These are phyloP conservation scores for Hydractinia echinata DNA, from an alignment of 30 jellyfish, hydroid and myxozoan species.

Conservation along the genomic window DNA sequence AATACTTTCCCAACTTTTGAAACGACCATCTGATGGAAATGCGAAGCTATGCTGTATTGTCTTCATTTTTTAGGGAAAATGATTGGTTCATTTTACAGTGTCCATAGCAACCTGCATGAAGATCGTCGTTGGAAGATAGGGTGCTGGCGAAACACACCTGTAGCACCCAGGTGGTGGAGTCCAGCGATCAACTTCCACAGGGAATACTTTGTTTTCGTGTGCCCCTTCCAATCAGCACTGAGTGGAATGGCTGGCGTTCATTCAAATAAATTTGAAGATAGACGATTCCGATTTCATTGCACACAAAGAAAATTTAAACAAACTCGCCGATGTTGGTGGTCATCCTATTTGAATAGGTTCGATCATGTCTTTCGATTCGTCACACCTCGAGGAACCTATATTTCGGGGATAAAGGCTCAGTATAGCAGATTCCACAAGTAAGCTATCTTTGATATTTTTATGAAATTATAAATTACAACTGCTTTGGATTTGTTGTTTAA, in stretches of 20 bases:
- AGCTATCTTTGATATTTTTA: too few species aligned
- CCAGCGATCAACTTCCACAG: neutral
- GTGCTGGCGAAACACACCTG: neutral
- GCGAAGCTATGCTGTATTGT: neutral
- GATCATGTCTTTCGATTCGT: too few species aligned
- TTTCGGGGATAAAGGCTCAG: too few species aligned
- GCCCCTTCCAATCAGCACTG: neutral
- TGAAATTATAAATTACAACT: too few species aligned
- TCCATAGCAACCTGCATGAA: neutral
- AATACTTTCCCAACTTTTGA: too few species aligned
- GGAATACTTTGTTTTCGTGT: neutral
- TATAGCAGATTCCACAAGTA: too few species aligned
- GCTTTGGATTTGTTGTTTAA: too few species aligned
- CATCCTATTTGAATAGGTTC: too few species aligned
- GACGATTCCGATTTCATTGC: neutral
- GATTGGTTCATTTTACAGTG: neutral
- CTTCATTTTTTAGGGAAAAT: neutral
- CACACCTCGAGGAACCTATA: too few species aligned
- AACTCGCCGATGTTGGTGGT: too few species aligned
- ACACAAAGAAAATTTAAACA: neutral
- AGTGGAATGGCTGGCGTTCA: slow-evolving; percentile 11
- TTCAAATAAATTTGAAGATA: neutral
- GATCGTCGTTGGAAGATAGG: slow-evolving; percentile 4
- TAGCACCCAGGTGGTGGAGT: neutral
- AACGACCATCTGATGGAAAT: too few species aligned